These are phyloP conservation scores for Nemotelus pantherinus DNA, from an alignment of 2,888 invertebrate genomes.

Conservation along the genomic window DNA sequence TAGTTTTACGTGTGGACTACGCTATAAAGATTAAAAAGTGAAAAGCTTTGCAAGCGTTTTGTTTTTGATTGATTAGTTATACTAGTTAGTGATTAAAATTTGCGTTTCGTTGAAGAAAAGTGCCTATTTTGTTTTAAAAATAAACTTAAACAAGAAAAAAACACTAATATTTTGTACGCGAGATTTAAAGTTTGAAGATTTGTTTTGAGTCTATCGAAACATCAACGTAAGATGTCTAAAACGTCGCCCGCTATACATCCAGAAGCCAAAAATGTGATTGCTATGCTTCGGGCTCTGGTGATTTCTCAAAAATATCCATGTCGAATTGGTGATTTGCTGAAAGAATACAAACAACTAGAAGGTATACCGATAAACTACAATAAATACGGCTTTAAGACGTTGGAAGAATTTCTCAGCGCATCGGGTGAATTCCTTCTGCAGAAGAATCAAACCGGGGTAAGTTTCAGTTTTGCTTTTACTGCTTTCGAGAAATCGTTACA, in stretches of 20 bases:
- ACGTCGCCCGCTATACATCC: conserved; percentile 6
- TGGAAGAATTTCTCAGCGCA: conserved; percentile 71
- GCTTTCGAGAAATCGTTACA: neutral
- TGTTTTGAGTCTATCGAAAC: neutral
- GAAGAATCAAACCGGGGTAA: conserved; percentile 66
- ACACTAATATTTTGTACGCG: conserved; percentile 1
- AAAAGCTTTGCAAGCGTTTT: neutral
- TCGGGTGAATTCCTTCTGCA: conserved; percentile 69
- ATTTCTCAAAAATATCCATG: conserved; percentile 60
- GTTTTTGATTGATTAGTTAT: neutral
- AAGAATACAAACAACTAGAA: conserved; percentile 72
- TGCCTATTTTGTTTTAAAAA: neutral
- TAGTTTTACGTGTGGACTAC: neutral
- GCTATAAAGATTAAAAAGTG: neutral
- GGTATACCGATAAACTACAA: conserved; percentile 72
- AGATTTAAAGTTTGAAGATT: neutral
- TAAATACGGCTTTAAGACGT: conserved; percentile 69
- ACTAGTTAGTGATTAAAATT: neutral
- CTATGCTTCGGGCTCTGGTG: conserved; percentile 56
- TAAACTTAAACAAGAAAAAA: neutral
- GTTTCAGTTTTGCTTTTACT: conserved; percentile 41
- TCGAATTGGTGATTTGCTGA: conserved; percentile 61
- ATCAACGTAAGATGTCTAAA: no score
- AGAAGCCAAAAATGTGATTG: conserved; percentile 53
- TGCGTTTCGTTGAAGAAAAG: conserved; percentile 15